Evolutionary conservation across 1,140 invertebrate species (phyloP).

Genomic region (Yoshiicerus persimilis): DNA sequence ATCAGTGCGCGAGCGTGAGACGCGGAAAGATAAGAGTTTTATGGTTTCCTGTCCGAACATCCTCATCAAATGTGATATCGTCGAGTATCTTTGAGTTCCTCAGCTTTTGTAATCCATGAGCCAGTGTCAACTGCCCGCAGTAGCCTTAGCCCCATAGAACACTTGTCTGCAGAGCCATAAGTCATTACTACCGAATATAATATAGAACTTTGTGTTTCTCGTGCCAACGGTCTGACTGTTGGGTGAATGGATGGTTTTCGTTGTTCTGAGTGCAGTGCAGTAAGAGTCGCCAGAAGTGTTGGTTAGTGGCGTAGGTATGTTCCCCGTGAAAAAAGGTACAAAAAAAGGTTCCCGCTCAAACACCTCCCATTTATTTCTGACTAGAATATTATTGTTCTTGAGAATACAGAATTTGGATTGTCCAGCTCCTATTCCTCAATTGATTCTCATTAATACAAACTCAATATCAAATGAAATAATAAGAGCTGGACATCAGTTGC

Average conservation of each 20-base stretch:
- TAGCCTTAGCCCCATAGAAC: neutral
- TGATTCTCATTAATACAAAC: neutral
- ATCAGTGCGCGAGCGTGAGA: constrained; percentile 32
- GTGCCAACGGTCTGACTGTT: neutral
- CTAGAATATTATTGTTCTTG: neutral
- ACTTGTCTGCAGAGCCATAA: neutral
- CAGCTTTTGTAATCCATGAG: neutral
- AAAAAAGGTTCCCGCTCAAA: neutral
- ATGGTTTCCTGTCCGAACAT: constrained; percentile 90
- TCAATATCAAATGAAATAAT: neutral
- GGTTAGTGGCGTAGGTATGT: neutral
- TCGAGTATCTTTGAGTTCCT: constrained; percentile 74
- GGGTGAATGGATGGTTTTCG: neutral
- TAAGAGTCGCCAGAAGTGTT: neutral
- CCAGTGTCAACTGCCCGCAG: neutral
- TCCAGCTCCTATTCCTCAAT: neutral
- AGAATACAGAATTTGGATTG: neutral
- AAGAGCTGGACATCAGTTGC: neutral
- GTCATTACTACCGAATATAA: too few species aligned
- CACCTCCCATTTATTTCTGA: neutral
- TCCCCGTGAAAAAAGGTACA: neutral
- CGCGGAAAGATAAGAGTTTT: constrained; percentile 57
- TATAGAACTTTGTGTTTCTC: neutral
- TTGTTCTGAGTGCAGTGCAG: neutral
- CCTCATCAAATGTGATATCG: constrained; percentile 93